Percentiles rank a stretch among this genome's conserved stretches.
Evolutionary conservation across 2,113 vertebrate species (phyloP).

Genomic region (Rhinopomastus cyanomelas): DNA sequence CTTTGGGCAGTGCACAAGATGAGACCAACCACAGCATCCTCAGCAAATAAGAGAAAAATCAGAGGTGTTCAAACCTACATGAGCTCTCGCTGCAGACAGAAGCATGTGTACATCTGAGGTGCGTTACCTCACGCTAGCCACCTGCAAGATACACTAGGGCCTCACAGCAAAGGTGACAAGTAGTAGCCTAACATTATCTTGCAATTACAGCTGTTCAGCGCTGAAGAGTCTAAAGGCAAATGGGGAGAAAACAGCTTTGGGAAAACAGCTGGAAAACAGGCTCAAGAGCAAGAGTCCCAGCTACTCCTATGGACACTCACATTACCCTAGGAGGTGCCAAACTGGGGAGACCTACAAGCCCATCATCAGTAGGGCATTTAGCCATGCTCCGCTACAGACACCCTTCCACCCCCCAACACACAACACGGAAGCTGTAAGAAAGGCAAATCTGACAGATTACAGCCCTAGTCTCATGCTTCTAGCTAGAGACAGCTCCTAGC

Average conservation of each 20-base stretch:
- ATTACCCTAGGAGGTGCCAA: not conserved
- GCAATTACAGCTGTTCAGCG: constrained; percentile 51
- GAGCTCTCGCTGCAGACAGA: constrained; percentile 39
- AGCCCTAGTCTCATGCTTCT: constrained; percentile 14
- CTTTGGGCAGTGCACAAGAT: not conserved
- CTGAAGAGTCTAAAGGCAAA: constrained; percentile 52
- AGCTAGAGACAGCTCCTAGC: not conserved
- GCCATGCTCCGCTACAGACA: not conserved
- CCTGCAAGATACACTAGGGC: constrained; percentile 36
- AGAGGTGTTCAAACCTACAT: not conserved
- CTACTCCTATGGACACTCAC: not conserved
- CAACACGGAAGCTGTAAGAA: constrained; percentile 59
- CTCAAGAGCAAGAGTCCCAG: constrained; percentile 53
- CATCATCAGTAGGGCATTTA: not conserved
- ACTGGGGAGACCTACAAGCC: constrained; percentile 15
- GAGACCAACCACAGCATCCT: not conserved
- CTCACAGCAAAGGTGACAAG: constrained; percentile 29
- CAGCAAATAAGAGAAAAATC: not conserved
- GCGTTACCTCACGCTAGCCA: not conserved
- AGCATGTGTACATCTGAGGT: not conserved
- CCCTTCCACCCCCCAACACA: constrained; percentile 2
- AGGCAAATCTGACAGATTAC: constrained; percentile 62
- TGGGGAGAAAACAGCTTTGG: constrained; percentile 16
- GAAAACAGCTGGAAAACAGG: constrained; percentile 47
- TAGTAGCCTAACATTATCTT: constrained; percentile 42